phyloP scores from a whole-genome alignment of 1,140 invertebrate species.

The Coptotermes formosanus region DNA sequence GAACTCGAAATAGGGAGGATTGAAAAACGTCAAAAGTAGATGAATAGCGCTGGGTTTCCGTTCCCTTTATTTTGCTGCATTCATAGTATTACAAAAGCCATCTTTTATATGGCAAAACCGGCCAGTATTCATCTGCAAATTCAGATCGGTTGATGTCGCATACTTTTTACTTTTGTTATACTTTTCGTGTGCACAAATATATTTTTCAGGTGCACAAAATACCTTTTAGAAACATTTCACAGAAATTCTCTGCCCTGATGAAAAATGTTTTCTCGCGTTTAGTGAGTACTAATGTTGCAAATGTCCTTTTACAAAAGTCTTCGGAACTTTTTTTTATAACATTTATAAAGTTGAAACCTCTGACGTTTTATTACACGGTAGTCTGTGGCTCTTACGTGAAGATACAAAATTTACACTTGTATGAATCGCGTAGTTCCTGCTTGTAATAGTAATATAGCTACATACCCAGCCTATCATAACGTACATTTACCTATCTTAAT shows the following conservation, averaged over 20 bases:
- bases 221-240: neutral
- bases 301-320: too few species aligned
- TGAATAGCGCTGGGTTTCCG: neutral
- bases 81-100: neutral
- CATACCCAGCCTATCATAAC: too few species aligned
- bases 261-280: too few species aligned
- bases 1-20: neutral
- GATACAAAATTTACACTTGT: too few species aligned
- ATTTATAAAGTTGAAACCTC: too few species aligned
- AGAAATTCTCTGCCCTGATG: neutral
- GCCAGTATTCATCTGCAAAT: slow-evolving; percentile 3
- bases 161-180: neutral
- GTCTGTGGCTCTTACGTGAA: too few species aligned
- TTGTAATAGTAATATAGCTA: too few species aligned
- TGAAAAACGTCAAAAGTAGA: neutral
- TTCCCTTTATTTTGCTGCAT: neutral
- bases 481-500: too few species aligned
- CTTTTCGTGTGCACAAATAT: neutral
- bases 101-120: neutral
- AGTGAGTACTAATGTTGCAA: too few species aligned
- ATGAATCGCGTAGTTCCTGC: too few species aligned
- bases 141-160: slow-evolving; percentile 4
- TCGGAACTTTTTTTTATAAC: too few species aligned
- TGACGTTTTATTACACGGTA: too few species aligned
- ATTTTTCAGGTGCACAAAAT: neutral